Base-by-base conservation (phyloP, 2,797 vertebrate genomes). In the Caiman crocodilus region DNA sequence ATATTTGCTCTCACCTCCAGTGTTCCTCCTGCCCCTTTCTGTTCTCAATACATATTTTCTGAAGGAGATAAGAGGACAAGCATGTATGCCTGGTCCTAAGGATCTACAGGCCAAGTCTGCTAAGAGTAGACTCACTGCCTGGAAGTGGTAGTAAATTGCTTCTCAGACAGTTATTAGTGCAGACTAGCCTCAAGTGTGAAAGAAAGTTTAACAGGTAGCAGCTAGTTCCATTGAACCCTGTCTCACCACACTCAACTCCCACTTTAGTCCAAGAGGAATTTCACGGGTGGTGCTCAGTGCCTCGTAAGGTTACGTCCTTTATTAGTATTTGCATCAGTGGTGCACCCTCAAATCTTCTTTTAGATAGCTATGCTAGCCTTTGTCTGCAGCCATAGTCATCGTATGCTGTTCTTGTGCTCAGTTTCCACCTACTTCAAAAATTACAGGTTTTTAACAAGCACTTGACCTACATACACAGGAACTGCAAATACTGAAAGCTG, bases 1-100 rank as follows among this genome's bases (percentile, higher is more conserved):
- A 13, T 61, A 6, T 87, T 76, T 32, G 25, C n/a, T 78, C 2
- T 84, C 18, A 76, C 42, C 25, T 78, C 2, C 1, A 0, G 56
- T 82, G 76, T 76, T 86, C 30, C 87, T 81, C 63, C 30, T 94
- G 59, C 7, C 14, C 89, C 83, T 30, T 30, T 84, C 91, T 26
- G 28, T 65, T 1, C 5, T 78, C 74, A 71, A 25, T 12, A 7
- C 13, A 58, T 89, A 20, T 56, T 14, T 79, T 76, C 58, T 25
- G 61, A 67, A 20, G 61, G 20, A 69, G 42, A 55, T n/a, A 10
- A 61, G 8, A 89, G 20, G 26, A 91, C 71, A 89, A 14, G 9
- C 50, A 26, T 4, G 4, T 75, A 30, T 5, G 2, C 64, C 56
- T 91, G 77, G 12, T 87, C 32, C n/a, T 28, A 32, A 60, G 60